Base-by-base conservation (phyloP, 53 echinoderm and acorn worm genomes). In the Astropecten irregularis region DNA sequence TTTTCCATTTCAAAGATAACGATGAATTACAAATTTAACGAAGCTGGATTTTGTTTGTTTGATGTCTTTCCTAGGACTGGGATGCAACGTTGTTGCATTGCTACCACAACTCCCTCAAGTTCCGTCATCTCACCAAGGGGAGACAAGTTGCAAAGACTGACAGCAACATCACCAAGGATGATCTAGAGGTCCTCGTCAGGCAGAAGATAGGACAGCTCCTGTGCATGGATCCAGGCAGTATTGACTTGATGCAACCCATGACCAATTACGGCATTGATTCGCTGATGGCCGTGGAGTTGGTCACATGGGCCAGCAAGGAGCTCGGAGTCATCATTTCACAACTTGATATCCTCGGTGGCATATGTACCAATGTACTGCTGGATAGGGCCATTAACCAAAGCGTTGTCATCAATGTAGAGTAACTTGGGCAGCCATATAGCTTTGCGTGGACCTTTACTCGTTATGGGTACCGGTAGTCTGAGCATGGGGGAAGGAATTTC, bases 241-340 rank as follows among this genome's bases (percentile, higher is more conserved):
- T 96, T 36, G 97, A 96, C 54, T 68, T 92, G 18, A 92, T 83
- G 47, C 93, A 96, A 52, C 96, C 96, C 14, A 96, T 96, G 96
- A 92, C 94, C 64, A 94, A 96, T 92, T 96, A 94, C 77, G 97
- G 97, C 0, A 91, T 96, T 50, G 97, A 96, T 38, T 96, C 97
- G 20, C 83, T 94, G 86, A 90, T 96, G 82, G 94, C 97, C 9
- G 89, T 95, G 26, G 95, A 95, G 81, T 87, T 95, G 92, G 95
- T 92, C 0, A 89, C 95, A 36, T 95, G 92, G 95, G 95, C 90
- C 1, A 87, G 87, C 7, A 86, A 90, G 29, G 95, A 95, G 59
- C 84, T 92, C 33, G 82, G 69, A 39, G 84, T 87, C 46, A 83
- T 89, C 84, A 89, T 95, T 25, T 86, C 95, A 21, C 95, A 95